phyloP scores from a whole-genome alignment of 1,140 invertebrate genomes.

The Dreissena polymorpha region DNA sequence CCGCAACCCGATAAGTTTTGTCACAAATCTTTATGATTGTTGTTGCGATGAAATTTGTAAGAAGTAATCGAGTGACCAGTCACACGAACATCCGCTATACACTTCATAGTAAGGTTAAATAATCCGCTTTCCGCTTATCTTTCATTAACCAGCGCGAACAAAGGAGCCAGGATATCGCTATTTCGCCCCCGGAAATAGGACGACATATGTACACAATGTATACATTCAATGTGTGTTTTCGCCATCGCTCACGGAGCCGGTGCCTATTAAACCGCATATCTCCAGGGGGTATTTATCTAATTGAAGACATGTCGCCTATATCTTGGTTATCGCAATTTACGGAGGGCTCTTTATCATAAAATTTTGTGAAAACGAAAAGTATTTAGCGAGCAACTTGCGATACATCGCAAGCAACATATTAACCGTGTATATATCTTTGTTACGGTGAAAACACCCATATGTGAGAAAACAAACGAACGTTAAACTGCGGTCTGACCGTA shows the following conservation, averaged over 20 bases:
- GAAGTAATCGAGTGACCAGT: no score
- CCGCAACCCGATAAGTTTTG: no score
- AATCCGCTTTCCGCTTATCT: not conserved
- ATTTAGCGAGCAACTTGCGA: not conserved
- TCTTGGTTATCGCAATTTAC: constrained; percentile 38
- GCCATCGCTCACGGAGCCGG: not conserved
- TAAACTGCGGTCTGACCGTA: no score
- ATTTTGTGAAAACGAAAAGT: constrained; percentile 14
- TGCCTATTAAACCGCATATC: constrained; percentile 25
- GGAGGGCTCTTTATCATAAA: constrained; percentile 36
- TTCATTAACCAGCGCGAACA: not conserved
- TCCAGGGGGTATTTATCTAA: constrained; percentile 47
- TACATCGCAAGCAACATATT: no score
- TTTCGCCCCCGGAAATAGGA: constrained; percentile 3
- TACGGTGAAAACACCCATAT: no score
- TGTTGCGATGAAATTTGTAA: no score
- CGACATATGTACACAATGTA: not conserved
- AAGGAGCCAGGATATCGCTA: not conserved
- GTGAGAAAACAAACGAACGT: no score
- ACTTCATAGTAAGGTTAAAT: not conserved
- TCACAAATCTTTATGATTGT: no score
- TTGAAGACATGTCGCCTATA: constrained; percentile 46
- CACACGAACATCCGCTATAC: no score
- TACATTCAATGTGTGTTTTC: not conserved
- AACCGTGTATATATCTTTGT: no score